phyloP scores from a whole-genome alignment of 2,888 invertebrate genomes.

The Sarcophaga variegata region DNA sequence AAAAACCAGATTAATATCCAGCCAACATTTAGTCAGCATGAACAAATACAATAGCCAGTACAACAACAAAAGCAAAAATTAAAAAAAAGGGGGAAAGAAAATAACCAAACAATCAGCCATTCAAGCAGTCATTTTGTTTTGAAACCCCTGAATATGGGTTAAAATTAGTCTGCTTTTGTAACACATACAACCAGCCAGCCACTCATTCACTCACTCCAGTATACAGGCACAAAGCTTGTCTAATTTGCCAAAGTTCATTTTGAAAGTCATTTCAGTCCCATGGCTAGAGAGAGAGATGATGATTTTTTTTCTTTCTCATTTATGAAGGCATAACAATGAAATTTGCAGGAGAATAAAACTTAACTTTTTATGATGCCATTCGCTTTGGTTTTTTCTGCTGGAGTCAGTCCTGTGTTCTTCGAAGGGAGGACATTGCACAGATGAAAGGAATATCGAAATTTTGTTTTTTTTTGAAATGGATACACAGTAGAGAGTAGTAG shows the following conservation, averaged over 20 bases:
- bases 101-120: constrained; percentile 68
- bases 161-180: constrained; percentile 36
- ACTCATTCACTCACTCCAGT: constrained; percentile 16
- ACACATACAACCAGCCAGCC: background rate
- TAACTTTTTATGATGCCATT: constrained; percentile 41
- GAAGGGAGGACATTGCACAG: background rate
- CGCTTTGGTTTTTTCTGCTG: constrained; percentile 3
- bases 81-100: too few relatives aligned
- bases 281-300: constrained; percentile 4
- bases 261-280: constrained; percentile 63
- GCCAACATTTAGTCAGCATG: constrained; percentile 60
- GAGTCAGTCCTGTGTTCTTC: too few relatives aligned
- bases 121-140: constrained; percentile 72
- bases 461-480: background rate
- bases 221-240: background rate
- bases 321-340: constrained; percentile 64
- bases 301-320: constrained; percentile 21
- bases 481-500: background rate
- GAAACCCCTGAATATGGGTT: constrained; percentile 45
- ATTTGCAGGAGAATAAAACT: constrained; percentile 54
- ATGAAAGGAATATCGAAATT: constrained; percentile 9
- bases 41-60: constrained; percentile 39
- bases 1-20: constrained; percentile 67
- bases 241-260: constrained; percentile 65
- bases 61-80: constrained; percentile 5